Base-by-base conservation (phyloP, 2,888 invertebrate species). In the Arge pagana region DNA sequence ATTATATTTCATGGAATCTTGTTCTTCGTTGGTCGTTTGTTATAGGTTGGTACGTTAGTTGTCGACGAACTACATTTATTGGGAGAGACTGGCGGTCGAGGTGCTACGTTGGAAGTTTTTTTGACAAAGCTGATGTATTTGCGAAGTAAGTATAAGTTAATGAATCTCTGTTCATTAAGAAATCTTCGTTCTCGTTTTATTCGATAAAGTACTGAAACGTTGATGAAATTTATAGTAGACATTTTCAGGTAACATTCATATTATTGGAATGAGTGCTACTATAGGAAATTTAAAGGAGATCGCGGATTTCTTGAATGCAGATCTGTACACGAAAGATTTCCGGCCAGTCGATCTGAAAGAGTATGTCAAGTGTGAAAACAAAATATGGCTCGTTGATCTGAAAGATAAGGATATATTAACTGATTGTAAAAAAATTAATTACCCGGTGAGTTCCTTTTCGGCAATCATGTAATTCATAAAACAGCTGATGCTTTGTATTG, bases 181-280 rank as follows among this genome's bases (percentile, higher is more conserved):
- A 28, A n/a, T 24, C 30, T 7, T 45, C n/a, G n/a, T n/a, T n/a
- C n/a, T n/a, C n/a, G n/a, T n/a, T n/a, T 18, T 18, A 59, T 50
- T 41, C 16, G n/a, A 13, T 52, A 35, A n/a, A 21, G 24, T 10
- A 11, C 40, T 49, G 21, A 41, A 43, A 39, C 18, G 23, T 58
- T 26, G 53, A 36, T 21, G 23, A 26, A 31, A 24, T 7, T n/a
- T n/a, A n/a, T n/a, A n/a, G n/a, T n/a, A n/a, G n/a, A 36, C 21
- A 31, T 54, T 59, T 76, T 18, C 65, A 85, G 85, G 80, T 35
- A 78, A 78, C 50, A 87, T 92, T 54, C 96, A 96, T 73, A 87
- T 98, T 52, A 84, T 98, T 13, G 96, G 95, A 16, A 97, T 98
- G 96, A 96, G 95, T 76, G 98, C 98, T 0, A 98, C 98, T 0